Conservation (phyloP, 2,797 vertebrate genomes). For the Furcifer pardalis region DNA sequence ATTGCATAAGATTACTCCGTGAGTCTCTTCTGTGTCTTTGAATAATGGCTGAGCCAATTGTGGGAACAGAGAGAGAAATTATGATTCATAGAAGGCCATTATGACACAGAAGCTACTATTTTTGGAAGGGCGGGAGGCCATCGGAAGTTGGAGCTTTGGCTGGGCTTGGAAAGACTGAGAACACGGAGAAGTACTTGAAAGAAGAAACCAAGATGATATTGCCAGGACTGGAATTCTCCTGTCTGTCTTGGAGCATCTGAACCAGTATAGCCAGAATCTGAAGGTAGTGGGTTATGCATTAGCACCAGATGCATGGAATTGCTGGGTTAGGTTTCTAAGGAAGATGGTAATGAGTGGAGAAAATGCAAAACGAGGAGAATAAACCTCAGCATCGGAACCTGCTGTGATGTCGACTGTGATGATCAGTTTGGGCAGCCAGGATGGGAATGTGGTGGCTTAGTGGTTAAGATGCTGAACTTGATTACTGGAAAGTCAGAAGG, state of each 20-base stretch:
- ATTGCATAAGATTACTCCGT: neutral
- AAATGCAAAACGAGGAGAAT: neutral
- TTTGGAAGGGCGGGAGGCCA: constrained; percentile 7
- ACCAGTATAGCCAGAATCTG: neutral
- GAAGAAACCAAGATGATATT: neutral
- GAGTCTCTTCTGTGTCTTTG: neutral
- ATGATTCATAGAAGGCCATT: constrained; percentile 21
- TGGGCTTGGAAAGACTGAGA: constrained; percentile 23
- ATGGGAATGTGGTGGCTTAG: too few relatives aligned
- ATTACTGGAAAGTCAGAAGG: too few relatives aligned
- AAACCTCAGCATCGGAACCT: too few relatives aligned
- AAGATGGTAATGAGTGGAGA: neutral
- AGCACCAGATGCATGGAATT: too few relatives aligned
- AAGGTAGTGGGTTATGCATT: too few relatives aligned
- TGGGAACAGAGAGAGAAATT: neutral
- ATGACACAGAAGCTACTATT: constrained; percentile 32
- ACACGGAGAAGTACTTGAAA: neutral
- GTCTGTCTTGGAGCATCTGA: neutral
- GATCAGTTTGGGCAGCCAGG: too few relatives aligned
- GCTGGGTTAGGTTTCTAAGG: neutral
- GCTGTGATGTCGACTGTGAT: too few relatives aligned
- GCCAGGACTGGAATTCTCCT: neutral
- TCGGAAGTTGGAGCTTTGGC: constrained; percentile 1
- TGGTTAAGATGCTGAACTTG: too few relatives aligned
- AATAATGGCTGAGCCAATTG: neutral